Evolutionary conservation across 2,113 vertebrate genomes (phyloP).

Genomic region (Chamaetylas fuelleborni): DNA sequence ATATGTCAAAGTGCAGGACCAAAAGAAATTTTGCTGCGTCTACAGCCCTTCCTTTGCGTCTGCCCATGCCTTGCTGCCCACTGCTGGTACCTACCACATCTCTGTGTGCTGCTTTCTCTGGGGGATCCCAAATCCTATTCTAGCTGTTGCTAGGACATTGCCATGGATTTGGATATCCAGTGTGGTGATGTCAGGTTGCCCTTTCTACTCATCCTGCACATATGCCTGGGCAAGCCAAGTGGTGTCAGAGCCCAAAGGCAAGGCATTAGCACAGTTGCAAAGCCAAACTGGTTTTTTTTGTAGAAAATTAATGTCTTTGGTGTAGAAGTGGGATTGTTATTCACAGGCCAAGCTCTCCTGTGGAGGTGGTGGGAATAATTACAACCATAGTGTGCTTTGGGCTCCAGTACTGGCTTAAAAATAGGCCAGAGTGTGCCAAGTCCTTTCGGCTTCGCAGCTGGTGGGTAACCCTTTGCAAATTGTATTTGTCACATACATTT

Average conservation of each 20-base stretch:
- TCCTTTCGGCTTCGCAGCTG: rapidly evolving
- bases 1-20: not conserved
- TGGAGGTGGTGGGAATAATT: not conserved
- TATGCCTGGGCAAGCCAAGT: not conserved
- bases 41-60: not conserved
- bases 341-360: rapidly evolving
- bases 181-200: not conserved
- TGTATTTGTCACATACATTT: not conserved
- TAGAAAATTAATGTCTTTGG: not conserved
- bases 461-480: not conserved
- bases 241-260: not conserved
- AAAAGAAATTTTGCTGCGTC: not conserved
- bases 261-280: not conserved
- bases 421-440: rapidly evolving
- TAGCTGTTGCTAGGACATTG: rapidly evolving
- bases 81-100: rapidly evolving
- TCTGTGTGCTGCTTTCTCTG: rapidly evolving
- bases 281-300: not conserved
- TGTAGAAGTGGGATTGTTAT: not conserved
- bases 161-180: not conserved
- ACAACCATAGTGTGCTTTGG: not conserved
- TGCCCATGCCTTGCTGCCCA: rapidly evolving
- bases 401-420: not conserved
- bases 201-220: not conserved
- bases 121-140: not conserved